phyloP scores from a whole-genome alignment of 1,140 invertebrate genomes.

The Apis laboriosa region DNA sequence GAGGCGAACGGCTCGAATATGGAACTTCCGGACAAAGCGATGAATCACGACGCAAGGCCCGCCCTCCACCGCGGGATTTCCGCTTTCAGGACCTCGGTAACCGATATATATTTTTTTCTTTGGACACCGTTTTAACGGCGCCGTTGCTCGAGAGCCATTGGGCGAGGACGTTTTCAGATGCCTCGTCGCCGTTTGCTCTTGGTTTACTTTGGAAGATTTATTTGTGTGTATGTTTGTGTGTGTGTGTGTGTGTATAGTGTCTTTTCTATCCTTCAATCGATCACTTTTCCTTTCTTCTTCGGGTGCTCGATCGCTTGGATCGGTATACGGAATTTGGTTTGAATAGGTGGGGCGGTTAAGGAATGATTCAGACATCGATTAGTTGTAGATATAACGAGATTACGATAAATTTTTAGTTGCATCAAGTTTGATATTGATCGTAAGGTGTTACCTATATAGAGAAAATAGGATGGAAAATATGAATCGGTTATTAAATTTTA shows the following conservation, averaged over 20 bases:
- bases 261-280: background rate
- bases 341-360: too few species aligned
- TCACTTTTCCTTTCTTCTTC: background rate
- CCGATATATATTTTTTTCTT: constrained; percentile 36
- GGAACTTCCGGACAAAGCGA: constrained; percentile 56
- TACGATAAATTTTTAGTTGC: too few species aligned
- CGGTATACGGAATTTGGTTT: too few species aligned
- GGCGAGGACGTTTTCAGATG: background rate
- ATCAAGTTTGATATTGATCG: too few species aligned
- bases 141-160: too few species aligned
- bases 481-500: too few species aligned
- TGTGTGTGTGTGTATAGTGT: too few species aligned
- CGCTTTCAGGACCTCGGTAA: constrained; percentile 18
- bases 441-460: too few species aligned
- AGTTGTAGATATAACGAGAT: too few species aligned
- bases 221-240: background rate
- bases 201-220: background rate
- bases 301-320: background rate
- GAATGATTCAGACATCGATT: too few species aligned
- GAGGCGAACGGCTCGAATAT: background rate
- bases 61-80: constrained; percentile 20
- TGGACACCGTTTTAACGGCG: background rate
- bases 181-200: too few species aligned
- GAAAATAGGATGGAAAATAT: too few species aligned
- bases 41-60: constrained; percentile 41